Conservation (phyloP, 1,140 invertebrate genomes). For the Euwallacea fornicatus region DNA sequence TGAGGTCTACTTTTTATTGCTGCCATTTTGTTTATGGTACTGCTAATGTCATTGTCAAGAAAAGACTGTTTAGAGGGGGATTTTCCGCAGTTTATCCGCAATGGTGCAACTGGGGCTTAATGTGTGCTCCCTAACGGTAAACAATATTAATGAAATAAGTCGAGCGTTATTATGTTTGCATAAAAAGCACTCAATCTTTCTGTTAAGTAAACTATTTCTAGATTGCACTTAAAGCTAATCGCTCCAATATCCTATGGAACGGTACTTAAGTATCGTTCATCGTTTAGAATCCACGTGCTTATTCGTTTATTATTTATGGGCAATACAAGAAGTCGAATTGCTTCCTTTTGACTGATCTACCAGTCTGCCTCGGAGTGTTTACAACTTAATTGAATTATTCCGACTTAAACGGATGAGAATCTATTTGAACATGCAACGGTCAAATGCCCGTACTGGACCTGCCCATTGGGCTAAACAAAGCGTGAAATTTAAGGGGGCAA, state of each 20-base stretch:
- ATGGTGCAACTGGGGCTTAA: too few species aligned
- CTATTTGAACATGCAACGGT: constrained; percentile 4
- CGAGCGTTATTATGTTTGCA: constrained; percentile 2
- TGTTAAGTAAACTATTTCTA: constrained; percentile 4
- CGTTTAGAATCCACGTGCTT: constrained; percentile 2
- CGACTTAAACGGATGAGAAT: too few species aligned
- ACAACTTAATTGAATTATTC: too few species aligned
- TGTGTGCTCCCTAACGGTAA: background rate
- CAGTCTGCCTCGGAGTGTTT: too few species aligned
- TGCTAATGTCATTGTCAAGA: too few species aligned
- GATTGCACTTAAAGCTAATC: constrained; percentile 4
- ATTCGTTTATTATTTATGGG: background rate
- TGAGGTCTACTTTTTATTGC: constrained; percentile 24
- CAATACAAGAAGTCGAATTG: background rate
- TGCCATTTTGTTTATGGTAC: background rate
- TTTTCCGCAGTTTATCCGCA: too few species aligned
- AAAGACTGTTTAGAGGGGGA: too few species aligned
- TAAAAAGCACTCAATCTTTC: constrained; percentile 1
- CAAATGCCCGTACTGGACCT: background rate
- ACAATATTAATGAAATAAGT: constrained; percentile 4
- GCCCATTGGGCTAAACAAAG: constrained; percentile 14
- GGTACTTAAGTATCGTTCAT: constrained; percentile 4
- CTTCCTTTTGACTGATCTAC: constrained; percentile 1
- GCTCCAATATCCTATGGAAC: constrained; percentile 3
- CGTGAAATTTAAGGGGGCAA: constrained; percentile 22